These are phyloP conservation scores for Eupleurogrammus muticus DNA, from an alignment of 2,797 vertebrate species.

Conservation along the genomic window DNA sequence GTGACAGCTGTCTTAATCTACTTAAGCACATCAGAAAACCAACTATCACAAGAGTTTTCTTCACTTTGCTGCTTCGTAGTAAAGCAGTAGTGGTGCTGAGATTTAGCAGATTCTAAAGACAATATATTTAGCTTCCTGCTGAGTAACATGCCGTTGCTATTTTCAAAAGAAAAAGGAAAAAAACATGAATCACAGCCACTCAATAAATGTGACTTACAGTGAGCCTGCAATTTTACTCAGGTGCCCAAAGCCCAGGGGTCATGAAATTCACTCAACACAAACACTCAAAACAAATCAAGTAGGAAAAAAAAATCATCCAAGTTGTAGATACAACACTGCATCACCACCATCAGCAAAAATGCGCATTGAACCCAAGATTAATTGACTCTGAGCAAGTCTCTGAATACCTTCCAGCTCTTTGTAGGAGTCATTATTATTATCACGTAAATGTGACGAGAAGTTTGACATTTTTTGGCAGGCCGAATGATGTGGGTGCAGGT, in stretches of 20 bases:
- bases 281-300: background rate
- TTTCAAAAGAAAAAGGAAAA: background rate
- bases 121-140: background rate
- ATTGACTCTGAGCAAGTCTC: background rate
- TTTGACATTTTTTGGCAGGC: slow-evolving; percentile 8
- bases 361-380: background rate
- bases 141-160: background rate
- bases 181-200: background rate
- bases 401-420: background rate
- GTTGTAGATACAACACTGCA: too few species aligned
- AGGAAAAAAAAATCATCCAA: background rate
- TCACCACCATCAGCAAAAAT: background rate
- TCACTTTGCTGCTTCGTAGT: background rate
- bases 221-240: background rate
- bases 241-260: background rate
- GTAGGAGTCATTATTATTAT: background rate
- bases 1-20: too few species aligned
- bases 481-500: slow-evolving; percentile 18
- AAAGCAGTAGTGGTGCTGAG: background rate
- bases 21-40: background rate
- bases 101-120: background rate
- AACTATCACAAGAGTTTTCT: background rate
- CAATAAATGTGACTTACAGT: background rate
- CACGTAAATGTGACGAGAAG: slow-evolving; percentile 9
- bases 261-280: background rate